phyloP scores from a whole-genome alignment of 2,888 invertebrate species.

The Fragum whitleyi region DNA sequence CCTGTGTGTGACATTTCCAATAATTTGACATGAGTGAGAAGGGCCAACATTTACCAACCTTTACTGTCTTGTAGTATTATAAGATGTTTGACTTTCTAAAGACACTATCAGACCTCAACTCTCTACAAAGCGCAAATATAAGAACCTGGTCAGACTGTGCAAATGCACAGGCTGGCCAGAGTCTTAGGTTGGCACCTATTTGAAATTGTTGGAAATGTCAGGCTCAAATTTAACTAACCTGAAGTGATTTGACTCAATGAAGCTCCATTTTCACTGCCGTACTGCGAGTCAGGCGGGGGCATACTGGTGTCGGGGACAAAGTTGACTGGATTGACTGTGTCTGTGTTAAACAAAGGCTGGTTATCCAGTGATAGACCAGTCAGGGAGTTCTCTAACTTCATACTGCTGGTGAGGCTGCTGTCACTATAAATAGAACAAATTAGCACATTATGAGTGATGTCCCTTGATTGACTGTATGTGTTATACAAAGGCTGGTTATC shows the following conservation, averaged over 20 bases:
- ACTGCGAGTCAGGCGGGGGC: background rate
- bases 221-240: background rate
- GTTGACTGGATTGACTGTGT: background rate
- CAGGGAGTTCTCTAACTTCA: constrained; percentile 11
- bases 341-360: background rate
- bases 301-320: background rate
- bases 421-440: constrained; percentile 4
- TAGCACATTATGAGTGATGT: background rate
- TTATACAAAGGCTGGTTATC: constrained; percentile 9
- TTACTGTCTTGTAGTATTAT: no score
- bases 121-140: no score
- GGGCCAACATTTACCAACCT: no score
- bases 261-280: background rate
- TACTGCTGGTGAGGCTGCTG: background rate
- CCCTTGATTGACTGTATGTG: background rate
- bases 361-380: background rate
- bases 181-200: no score
- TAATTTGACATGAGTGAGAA: no score
- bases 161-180: no score
- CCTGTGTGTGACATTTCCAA: no score
- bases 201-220: no score
- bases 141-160: no score
- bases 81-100: no score
- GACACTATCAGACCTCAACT: no score
- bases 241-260: constrained; percentile 1